Conservation (phyloP, 1,140 invertebrate species). For the Ladona fulva region DNA sequence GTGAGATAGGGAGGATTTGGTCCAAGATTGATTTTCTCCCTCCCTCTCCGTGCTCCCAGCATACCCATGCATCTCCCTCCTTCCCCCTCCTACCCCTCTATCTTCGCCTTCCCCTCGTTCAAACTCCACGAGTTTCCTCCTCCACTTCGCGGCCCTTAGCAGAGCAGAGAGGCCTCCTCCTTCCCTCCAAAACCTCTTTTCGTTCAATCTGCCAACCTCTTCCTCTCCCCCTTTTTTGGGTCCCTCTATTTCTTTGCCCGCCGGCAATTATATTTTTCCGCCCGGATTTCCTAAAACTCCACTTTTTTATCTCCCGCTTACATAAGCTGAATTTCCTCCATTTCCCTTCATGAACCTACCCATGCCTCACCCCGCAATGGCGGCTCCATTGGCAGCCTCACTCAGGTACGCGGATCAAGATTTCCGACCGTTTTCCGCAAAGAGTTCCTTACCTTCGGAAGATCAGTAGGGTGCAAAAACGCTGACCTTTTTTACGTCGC, state of each 20-base stretch:
- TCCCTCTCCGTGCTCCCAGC: not conserved
- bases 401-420: too few relatives aligned
- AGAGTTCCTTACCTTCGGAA: too few relatives aligned
- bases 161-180: not conserved
- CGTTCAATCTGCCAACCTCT: not conserved
- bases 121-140: not conserved
- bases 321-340: not conserved
- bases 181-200: not conserved
- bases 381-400: too few relatives aligned
- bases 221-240: not conserved
- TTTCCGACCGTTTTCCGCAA: too few relatives aligned
- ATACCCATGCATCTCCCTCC: not conserved
- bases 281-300: not conserved
- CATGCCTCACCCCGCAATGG: too few relatives aligned
- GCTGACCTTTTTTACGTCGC: too few relatives aligned
- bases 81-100: not conserved
- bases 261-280: not conserved
- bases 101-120: not conserved
- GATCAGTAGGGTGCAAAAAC: too few relatives aligned
- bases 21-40: conserved; percentile 9
- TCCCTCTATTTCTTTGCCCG: not conserved
- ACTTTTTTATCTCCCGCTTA: not conserved
- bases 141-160: not conserved
- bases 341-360: not conserved
- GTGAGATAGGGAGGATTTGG: not conserved